These are phyloP conservation scores for Chrysomallon squamiferum DNA, from an alignment of 1,140 invertebrate species.

Conservation along the genomic window DNA sequence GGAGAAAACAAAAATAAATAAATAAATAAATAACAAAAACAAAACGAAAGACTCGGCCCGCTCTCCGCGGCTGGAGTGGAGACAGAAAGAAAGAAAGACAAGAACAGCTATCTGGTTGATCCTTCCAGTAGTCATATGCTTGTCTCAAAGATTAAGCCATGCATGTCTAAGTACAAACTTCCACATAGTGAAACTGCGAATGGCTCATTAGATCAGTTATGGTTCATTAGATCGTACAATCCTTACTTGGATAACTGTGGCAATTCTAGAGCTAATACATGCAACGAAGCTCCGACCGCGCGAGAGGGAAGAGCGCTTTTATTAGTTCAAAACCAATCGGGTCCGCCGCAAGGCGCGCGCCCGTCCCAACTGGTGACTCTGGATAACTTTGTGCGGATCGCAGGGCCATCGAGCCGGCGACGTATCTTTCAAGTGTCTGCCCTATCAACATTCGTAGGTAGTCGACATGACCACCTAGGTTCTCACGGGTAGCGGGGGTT, in stretches of 20 bases:
- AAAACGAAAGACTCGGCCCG: too few species aligned
- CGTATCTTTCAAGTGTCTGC: slow-evolving; percentile 80
- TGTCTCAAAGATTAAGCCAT: slow-evolving; percentile 72
- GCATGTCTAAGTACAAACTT: slow-evolving; percentile 74
- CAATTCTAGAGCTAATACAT: slow-evolving; percentile 76
- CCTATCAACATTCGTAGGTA: slow-evolving; percentile 80
- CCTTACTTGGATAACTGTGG: slow-evolving; percentile 88
- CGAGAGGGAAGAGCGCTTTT: slow-evolving; percentile 62
- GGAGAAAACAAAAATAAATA: too few species aligned
- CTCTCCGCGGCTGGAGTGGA: too few species aligned
- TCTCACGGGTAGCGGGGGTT: slow-evolving; percentile 77
- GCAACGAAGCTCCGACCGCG: slow-evolving; percentile 56
- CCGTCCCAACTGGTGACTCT: slow-evolving; percentile 72
- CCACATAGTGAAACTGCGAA: slow-evolving; percentile 77
- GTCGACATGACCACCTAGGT: slow-evolving; percentile 80
- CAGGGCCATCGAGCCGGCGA: slow-evolving; percentile 54
- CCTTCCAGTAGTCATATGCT: slow-evolving; percentile 71
- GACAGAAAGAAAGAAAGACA: too few species aligned
- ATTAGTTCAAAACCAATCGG: slow-evolving; percentile 77
- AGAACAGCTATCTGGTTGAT: too few species aligned
- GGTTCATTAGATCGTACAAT: slow-evolving; percentile 71
- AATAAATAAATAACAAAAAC: too few species aligned
- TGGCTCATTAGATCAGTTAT: slow-evolving; percentile 82
- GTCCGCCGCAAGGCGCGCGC: slow-evolving; percentile 28
- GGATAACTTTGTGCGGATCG: slow-evolving; percentile 73